Base-by-base conservation (phyloP, 2,888 invertebrate species). In the Cheilosia impressa region DNA sequence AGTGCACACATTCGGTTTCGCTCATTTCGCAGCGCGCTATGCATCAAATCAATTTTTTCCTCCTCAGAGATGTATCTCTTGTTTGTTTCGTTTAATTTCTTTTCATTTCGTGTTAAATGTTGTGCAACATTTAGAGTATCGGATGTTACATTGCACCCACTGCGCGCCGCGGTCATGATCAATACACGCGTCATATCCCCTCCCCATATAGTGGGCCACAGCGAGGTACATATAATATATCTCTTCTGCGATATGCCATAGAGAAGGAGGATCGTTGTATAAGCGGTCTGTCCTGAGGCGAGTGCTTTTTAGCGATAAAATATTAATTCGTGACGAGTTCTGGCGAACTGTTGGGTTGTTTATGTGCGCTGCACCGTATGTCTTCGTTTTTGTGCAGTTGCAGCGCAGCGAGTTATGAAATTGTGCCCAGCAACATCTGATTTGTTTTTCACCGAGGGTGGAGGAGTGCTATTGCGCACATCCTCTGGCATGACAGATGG, bases 311-410 rank as follows among this genome's bases (percentile, higher is more conserved):
- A 87, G 87, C 87, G 87, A 87, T 87, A 82, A 87, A 87, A 87
- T 87, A 87, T 87, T 87, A 87, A 87, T 87, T 87, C 87, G 87
- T 87, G 87, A 87, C 87, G 87, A 87, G 77, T 87, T 87, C 77
- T 81, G 77, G 82, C 71, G 72, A 82, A 82, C 52, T 82, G 77
- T 65, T 73, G 69, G 77, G 55, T 81, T 85, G 76, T 81, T 85
- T 85, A 80, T 84, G 75, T 55, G 73, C 43, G 15, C 47, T 22
- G 50, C 45, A 10, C 45, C 27, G 65, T 62, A 52, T 66, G 66
- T 72, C 58, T 78, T 63, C 60, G 34, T 62, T 57, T 75, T 43
- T 81, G 52, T 17, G 10, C 60, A 45, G 52, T 19, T 50, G 31
- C 57, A 50, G 24, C 31, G 6, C 13, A 10, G 22, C 43, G 45